phyloP scores from a whole-genome alignment of 2,113 vertebrate species.

The zebrafish (Danio rerio) region DNA sequence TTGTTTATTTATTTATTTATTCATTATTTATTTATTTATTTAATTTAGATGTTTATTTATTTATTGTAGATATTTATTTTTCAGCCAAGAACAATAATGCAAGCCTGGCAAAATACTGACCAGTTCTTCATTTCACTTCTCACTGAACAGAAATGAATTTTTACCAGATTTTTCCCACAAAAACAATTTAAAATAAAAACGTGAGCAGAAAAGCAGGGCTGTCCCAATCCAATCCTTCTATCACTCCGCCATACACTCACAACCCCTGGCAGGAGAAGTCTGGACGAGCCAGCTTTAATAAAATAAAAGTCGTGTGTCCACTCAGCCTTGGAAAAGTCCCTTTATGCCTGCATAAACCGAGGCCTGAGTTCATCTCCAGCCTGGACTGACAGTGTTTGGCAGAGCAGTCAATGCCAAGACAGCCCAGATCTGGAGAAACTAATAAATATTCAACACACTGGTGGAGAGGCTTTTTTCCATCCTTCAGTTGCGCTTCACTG shows the following conservation, averaged over 20 bases:
- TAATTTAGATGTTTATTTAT: too few species aligned
- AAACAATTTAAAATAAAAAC: not conserved
- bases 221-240: not conserved
- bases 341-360: conserved; percentile 16
- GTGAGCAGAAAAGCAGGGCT: not conserved
- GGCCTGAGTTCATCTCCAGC: not conserved
- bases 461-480: not conserved
- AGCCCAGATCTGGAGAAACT: not conserved
- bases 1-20: too few species aligned
- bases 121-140: not conserved
- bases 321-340: conserved; percentile 11
- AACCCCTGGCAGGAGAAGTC: not conserved
- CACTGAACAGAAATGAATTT: not conserved
- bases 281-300: conserved; percentile 10
- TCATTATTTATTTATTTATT: too few species aligned
- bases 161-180: not conserved
- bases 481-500: not conserved
- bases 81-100: not conserved
- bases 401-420: not conserved
- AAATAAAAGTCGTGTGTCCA: not conserved
- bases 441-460: conserved; percentile 31
- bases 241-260: not conserved
- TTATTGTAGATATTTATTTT: too few species aligned
- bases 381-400: conserved; percentile 23
- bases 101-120: not conserved